Base-by-base conservation (phyloP, 92 coral and sea anemone species). In the Hydrozoanthus gracilis region DNA sequence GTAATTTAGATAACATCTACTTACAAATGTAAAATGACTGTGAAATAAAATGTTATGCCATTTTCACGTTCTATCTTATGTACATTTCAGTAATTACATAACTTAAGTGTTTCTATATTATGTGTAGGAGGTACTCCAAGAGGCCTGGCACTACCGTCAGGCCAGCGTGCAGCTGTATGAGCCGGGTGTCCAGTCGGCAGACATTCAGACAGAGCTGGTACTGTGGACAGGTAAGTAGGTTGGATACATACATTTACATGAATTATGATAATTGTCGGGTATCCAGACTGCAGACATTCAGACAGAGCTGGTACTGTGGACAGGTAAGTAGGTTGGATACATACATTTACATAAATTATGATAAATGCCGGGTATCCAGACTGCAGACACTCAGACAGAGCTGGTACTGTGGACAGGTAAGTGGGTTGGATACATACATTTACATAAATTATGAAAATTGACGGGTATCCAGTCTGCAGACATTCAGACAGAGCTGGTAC, bases 131-230 rank as follows among this genome's bases (percentile, higher is more conserved):
- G 91, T 95, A 80, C 91, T 96, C 6, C 93, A 90, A 35, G 96
- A 93, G 65, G 98, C 99, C 16, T 96, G 99, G 99, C 95, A 93
- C 48, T 96, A 89, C 86, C 91, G 98, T 15, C 96, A 96, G 84
- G 87, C 87, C 45, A 91, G 92, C 86, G 91, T 89, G 13, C 52
- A 86, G 6, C 10, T 82, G 11, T 96, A 95, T 78, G 90, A 91
- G 70, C 86, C 92, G 10, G 88, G 87, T 85, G 60, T 66, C 8
- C 58, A 71, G 45, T 62, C 85, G 3, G 78, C 55, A 69, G 96
- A 91, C 46, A 56, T 69, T 20, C 84, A 78, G 66, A 84, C 91
- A 46, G 98, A 96, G 76, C 89, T 92, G 66, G 71, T 96, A 64
- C 94, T 95, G 15, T 96, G 99, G 99, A 96, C 99, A 75, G 97